Conservation (phyloP, 2,888 invertebrate species). For the Tinea semifulvella region DNA sequence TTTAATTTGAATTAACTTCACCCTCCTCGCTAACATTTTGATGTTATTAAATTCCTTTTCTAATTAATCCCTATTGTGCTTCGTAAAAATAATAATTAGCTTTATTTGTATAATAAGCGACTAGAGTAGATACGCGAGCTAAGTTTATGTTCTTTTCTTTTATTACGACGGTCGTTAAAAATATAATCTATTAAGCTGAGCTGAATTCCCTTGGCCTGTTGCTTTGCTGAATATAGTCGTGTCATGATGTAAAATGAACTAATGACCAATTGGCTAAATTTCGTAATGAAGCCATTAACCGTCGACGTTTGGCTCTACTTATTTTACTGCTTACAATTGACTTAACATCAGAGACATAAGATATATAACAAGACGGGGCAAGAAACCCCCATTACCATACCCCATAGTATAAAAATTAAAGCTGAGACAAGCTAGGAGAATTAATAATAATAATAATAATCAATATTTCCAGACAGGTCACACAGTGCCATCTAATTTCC, state of each 20-base stretch:
- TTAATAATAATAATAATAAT: no score
- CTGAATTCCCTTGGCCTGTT: slow-evolving; percentile 1
- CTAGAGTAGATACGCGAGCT: not conserved
- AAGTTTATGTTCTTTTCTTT: slow-evolving; percentile 6
- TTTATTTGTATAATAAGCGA: slow-evolving; percentile 1
- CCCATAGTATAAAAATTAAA: no score
- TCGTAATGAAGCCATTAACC: slow-evolving; percentile 12
- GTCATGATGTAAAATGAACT: slow-evolving; percentile 11
- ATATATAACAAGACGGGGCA: no score
- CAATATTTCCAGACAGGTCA: no score
- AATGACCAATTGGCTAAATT: slow-evolving; percentile 11
- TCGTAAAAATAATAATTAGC: slow-evolving; percentile 4
- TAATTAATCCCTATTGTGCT: slow-evolving; percentile 8
- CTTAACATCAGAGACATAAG: no score
- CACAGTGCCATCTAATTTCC: no score
- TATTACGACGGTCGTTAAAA: slow-evolving; percentile 11
- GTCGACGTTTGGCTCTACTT: not conserved
- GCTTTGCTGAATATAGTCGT: slow-evolving; percentile 8
- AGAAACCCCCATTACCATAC: no score
- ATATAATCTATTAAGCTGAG: slow-evolving; percentile 11
- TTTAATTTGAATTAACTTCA: slow-evolving; percentile 12
- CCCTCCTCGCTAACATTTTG: not conserved
- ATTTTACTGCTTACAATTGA: no score
- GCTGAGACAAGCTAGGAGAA: no score
- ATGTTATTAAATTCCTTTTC: slow-evolving; percentile 12